These are phyloP conservation scores for Pandion haliaetus DNA, from an alignment of 2,113 vertebrate genomes.

Conservation along the genomic window DNA sequence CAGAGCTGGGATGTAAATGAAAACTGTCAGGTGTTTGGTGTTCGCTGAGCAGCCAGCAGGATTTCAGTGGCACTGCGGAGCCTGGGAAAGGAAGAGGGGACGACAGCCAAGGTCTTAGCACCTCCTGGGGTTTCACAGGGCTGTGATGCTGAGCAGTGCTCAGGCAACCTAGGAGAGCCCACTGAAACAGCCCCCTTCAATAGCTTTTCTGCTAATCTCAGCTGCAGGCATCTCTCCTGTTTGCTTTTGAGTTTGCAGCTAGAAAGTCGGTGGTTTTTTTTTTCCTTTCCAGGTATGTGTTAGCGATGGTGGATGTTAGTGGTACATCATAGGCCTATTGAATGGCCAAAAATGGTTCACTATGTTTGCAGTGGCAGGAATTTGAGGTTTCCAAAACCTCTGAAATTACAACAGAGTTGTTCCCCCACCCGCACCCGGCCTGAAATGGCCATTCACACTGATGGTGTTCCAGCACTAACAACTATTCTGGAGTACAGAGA, in stretches of 20 bases:
- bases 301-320: accelerated
- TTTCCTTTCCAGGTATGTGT: neutral
- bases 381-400: neutral
- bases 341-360: neutral
- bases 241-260: neutral
- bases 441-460: neutral
- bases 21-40: neutral
- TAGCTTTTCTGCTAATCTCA: neutral
- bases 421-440: too few species aligned
- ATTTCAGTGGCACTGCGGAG: neutral
- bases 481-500: neutral
- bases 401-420: neutral
- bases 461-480: neutral
- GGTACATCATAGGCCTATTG: neutral
- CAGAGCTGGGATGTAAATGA: neutral
- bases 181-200: accelerated
- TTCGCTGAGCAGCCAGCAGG: neutral
- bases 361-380: neutral
- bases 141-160: neutral
- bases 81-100: neutral
- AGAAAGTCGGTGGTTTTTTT: neutral
- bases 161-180: neutral
- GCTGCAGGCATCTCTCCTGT: neutral
- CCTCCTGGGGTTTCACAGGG: neutral
- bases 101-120: neutral